phyloP scores from a whole-genome alignment of 2,888 invertebrate species.

The Ceramica pisi region DNA sequence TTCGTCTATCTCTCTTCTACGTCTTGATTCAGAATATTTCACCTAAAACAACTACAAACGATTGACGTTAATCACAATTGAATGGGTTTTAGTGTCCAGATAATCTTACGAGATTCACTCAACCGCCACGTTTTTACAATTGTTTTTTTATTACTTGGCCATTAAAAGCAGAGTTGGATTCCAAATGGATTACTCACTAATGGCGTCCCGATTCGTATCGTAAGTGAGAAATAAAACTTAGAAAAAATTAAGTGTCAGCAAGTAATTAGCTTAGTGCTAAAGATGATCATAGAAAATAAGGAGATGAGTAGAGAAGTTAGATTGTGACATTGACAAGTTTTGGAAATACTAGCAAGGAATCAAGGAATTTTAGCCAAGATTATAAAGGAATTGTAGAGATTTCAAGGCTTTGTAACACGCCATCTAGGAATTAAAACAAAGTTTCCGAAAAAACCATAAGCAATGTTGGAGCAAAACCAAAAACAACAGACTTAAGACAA shows the following conservation, averaged over 20 bases:
- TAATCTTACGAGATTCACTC: conserved; percentile 33
- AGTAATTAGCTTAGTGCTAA: not conserved
- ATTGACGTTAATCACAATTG: conserved; percentile 32
- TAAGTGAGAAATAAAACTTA: not conserved
- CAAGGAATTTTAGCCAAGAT: not conserved
- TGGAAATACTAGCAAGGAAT: not conserved
- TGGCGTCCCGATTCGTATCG: conserved; percentile 16
- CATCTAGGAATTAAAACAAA: not conserved
- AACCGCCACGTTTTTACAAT: conserved; percentile 40
- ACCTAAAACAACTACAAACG: conserved; percentile 1
- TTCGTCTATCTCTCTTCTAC: not conserved
- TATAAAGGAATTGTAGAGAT: no score
- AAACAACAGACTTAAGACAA: not conserved
- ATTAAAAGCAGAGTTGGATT: conserved; percentile 43
- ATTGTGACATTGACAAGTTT: not conserved
- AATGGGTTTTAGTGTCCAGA: conserved; percentile 46
- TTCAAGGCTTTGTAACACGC: not conserved
- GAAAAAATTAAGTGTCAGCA: not conserved
- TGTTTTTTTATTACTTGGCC: conserved; percentile 38
- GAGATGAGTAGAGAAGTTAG: not conserved
- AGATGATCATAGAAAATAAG: not conserved
- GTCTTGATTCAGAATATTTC: not conserved
- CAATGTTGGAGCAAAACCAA: not conserved
- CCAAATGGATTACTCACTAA: conserved; percentile 30
- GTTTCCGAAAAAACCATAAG: not conserved